Conservation (phyloP, 2,113 vertebrate genomes). For the Asarcornis scutulata region DNA sequence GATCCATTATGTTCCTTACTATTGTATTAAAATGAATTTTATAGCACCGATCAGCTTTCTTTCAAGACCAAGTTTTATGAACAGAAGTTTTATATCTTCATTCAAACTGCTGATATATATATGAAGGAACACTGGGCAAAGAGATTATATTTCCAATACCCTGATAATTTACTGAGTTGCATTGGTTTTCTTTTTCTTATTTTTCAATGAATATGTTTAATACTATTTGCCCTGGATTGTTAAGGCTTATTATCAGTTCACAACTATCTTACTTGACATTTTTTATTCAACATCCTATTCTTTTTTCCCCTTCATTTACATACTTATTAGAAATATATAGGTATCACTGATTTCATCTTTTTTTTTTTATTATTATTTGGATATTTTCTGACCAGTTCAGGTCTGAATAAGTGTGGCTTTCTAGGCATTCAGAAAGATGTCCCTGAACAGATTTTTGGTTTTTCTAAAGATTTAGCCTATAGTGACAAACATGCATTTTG, state of each 20-base stretch:
- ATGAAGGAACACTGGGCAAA: background rate
- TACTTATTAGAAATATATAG: background rate
- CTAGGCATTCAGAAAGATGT: background rate
- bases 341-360: background rate
- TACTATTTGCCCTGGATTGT: background rate
- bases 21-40: background rate
- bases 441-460: fast-evolving
- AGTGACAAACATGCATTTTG: background rate
- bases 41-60: background rate
- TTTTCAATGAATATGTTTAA: background rate
- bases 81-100: background rate
- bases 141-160: background rate
- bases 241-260: background rate
- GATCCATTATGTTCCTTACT: background rate
- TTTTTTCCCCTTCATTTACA: background rate
- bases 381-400: background rate
- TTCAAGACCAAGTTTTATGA: background rate
- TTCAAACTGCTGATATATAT: background rate
- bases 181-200: background rate
- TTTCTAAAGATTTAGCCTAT: background rate
- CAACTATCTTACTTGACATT: background rate
- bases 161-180: background rate
- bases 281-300: background rate
- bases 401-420: background rate
- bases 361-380: background rate